Evolutionary conservation across 2,888 invertebrate species (phyloP).

Genomic region (Lasioglossum malachurum): DNA sequence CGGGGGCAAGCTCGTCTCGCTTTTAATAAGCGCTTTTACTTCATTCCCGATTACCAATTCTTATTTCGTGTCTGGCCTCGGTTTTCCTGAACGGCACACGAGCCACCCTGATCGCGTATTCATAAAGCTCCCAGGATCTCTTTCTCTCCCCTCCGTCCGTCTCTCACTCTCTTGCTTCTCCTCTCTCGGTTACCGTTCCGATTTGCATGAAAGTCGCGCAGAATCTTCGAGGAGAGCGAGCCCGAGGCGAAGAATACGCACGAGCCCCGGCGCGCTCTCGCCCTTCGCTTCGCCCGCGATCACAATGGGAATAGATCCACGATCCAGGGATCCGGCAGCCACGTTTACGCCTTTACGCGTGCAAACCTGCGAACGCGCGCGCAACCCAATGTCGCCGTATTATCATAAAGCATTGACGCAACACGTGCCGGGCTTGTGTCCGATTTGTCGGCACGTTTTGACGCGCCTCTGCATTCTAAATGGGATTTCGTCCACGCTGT

Average conservation of each 20-base stretch:
- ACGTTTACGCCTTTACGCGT: conserved; percentile 26
- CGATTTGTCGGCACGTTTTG: conserved; percentile 58
- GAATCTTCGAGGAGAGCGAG: conserved; percentile 18
- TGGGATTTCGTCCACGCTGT: conserved; percentile 8
- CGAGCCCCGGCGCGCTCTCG: conserved; percentile 1
- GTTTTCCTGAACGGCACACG: conserved; percentile 41
- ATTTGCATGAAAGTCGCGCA: conserved; percentile 53
- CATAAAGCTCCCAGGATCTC: conserved; percentile 52
- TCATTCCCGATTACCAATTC: conserved; percentile 58
- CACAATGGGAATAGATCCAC: conserved; percentile 48
- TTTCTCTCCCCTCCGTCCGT: background rate
- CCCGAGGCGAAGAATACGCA: conserved; percentile 18
- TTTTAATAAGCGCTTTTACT: conserved; percentile 60
- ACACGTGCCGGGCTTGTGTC: conserved; percentile 65
- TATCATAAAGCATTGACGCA: conserved; percentile 80
- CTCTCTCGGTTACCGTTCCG: conserved; percentile 2
- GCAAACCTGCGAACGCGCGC: conserved; percentile 53
- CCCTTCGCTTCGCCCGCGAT: conserved; percentile 23
- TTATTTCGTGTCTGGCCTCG: conserved; percentile 50
- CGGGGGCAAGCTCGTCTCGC: conserved; percentile 28
- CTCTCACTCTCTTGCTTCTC: background rate
- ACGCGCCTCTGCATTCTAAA: conserved; percentile 18
- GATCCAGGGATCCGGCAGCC: conserved; percentile 24
- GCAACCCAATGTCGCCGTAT: conserved; percentile 69
- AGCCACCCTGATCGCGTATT: conserved; percentile 59